A percentile compares a stretch with the other conserved stretches of the same genome.
Conservation (phyloP, 2,888 invertebrate species). For the Hypomecis punctinalis region DNA sequence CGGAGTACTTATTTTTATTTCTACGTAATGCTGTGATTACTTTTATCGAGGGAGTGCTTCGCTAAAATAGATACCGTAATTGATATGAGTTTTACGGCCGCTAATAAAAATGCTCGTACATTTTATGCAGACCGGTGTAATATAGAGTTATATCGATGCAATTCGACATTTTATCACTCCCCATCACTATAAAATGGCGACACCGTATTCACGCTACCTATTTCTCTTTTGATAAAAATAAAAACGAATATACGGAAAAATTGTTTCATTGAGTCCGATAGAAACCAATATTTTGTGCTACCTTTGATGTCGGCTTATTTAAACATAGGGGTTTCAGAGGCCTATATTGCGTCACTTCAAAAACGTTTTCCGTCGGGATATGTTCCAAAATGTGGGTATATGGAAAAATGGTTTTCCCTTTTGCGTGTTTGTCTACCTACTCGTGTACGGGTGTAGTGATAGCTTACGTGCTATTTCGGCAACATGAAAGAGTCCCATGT, state of each 20-base stretch:
- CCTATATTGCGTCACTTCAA: conserved; percentile 69
- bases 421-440: conserved; percentile 40
- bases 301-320: conserved; percentile 78
- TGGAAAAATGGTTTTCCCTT: conserved; percentile 50
- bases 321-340: conserved; percentile 67
- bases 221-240: conserved; percentile 45
- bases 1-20: conserved; percentile 45
- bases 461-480: conserved; percentile 23
- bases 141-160: conserved; percentile 46
- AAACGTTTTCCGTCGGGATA: conserved; percentile 56
- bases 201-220: conserved; percentile 41
- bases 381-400: conserved; percentile 50
- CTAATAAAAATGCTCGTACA: conserved; percentile 43
- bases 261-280: conserved; percentile 63
- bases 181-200: conserved; percentile 46
- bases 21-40: conserved; percentile 43
- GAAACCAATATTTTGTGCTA: conserved; percentile 60
- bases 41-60: conserved; percentile 39
- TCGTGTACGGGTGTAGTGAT: conserved; percentile 38
- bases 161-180: conserved; percentile 44
- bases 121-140: conserved; percentile 46
- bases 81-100: conserved; percentile 45
- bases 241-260: conserved; percentile 52
- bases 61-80: conserved; percentile 42
- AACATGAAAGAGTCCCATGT: conserved; percentile 31